Evolutionary conservation across 92 coral and sea anemone genomes (phyloP), one percentile per base, ranked within the genome.

Genomic region (Virgularia gustaviana): DNA sequence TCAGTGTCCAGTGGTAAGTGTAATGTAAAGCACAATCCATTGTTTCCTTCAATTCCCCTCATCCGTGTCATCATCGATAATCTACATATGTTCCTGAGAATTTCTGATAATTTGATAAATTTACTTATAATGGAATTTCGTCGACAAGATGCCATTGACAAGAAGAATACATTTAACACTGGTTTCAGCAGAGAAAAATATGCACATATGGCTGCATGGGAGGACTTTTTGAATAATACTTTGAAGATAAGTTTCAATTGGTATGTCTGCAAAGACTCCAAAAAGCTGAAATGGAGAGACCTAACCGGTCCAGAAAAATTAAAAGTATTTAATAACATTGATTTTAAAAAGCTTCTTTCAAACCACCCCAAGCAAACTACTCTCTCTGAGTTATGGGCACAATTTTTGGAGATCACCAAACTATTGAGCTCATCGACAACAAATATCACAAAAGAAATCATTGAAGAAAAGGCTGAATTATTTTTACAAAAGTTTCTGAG

Each of bases 91-190:
- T 76, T 64, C 36, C 64, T 76, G 1, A 39, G 62, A 43, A 76
- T 71, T 36, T 29, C 79, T 9, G 83, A 79, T 42, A 71, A 71
- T 59, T 49, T 79, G 25, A 79, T 72, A 25, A 58, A 74, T 23
- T 41, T 79, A 16, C 78, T 79, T 0, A 58, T 79, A 0, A 27
- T 71, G 19, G 72, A 79, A 45, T 45, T 79, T 29, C 36, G 70
- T 10, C 36, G 63, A 11, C 78, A 35, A 68, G 83, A 79, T 49
- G 32, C 72, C 20, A 79, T 71, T 13, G 84, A 79, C 31, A 79
- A 71, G 28, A 79, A 71, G 55, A 63, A 29, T 3, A 60, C 78
- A 6, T 44, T 71, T 19, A 72, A 59, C n/a, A 44, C 59, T 3
- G 61, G 56, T 8, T 72, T 79, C 13, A 35, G 49, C n/a, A 31